phyloP scores from a whole-genome alignment of 2,113 vertebrate genomes.

The Laticauda laticaudata region DNA sequence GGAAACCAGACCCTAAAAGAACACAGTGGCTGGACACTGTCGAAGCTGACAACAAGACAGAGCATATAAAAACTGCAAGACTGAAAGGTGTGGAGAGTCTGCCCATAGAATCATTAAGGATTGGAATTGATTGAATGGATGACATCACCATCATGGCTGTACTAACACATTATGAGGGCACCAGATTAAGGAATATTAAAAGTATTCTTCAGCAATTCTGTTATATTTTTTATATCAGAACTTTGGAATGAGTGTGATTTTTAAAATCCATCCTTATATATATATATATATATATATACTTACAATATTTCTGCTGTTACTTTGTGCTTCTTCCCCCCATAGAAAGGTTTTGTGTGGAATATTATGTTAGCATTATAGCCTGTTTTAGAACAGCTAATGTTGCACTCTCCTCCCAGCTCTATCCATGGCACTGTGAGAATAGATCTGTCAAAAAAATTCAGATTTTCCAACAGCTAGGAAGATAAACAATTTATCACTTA shows the following conservation, averaged over 20 bases:
- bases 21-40: background rate
- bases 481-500: background rate
- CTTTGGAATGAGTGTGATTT: background rate
- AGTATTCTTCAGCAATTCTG: background rate
- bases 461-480: slow-evolving; percentile 10
- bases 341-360: slow-evolving; percentile 99
- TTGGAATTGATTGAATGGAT: background rate
- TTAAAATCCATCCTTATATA: background rate
- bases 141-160: background rate
- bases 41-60: background rate
- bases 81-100: background rate
- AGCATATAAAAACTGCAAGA: background rate
- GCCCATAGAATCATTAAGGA: background rate
- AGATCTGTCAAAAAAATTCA: slow-evolving; percentile 77
- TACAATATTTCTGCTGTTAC: slow-evolving; percentile 98
- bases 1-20: background rate
- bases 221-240: background rate
- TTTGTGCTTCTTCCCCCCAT: slow-evolving; percentile 98
- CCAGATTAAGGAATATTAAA: background rate
- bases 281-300: slow-evolving; percentile 47
- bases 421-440: slow-evolving; percentile 99
- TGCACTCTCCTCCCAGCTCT: slow-evolving; percentile 97
- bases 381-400: slow-evolving; percentile 92
- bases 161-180: background rate
- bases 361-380: slow-evolving; percentile 92